Base-by-base conservation (phyloP, 2,888 invertebrate species). In the Cantharis lateralis region DNA sequence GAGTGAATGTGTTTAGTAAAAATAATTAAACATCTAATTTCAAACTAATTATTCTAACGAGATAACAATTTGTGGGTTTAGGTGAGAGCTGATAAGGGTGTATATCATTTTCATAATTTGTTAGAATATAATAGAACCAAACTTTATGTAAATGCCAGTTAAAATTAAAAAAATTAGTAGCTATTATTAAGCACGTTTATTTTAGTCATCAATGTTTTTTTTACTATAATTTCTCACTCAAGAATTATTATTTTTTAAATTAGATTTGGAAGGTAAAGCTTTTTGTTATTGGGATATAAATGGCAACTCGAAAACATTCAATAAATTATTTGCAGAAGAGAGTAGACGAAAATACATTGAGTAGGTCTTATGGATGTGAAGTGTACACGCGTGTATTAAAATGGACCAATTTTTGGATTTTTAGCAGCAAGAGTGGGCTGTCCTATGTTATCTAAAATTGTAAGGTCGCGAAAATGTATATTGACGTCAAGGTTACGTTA, bases 381-480 rank as follows among this genome's bases (percentile, higher is more conserved):
- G 48, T 48, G 48, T 48, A 48, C 24, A 24, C n/a, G 48, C n/a
- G 48, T 48, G 7, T 48, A 32, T 48, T n/a, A n/a, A 66, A 20
- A 66, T 66, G 24, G 9, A 18, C n/a, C 64, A 20, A 66, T 20
- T 20, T 66, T 66, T 20, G 63, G 18, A 5, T 20, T 48, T 48
- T n/a, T 48, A 48, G 24, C 13, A 20, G 24, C n/a, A 5, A n/a
- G 24, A 20, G 64, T 66, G 64, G 64, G 64, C 16, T 66, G 64
- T 24, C 64, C 18, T 24, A 66, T 18, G 64, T 66, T 66, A 66
- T 66, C 64, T 20, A 66, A 66, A 66, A 66, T 66, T 66, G 64
- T 66, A 66, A 66, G 64, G 64, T 66, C 64, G 64, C 64, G n/a
- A 66, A 66, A 66, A 16, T 66, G 64, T 66, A 20, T 15, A 66